These are phyloP conservation scores for Branchinecta lindahli DNA, from an alignment of 1,140 invertebrate genomes.

Conservation along the genomic window DNA sequence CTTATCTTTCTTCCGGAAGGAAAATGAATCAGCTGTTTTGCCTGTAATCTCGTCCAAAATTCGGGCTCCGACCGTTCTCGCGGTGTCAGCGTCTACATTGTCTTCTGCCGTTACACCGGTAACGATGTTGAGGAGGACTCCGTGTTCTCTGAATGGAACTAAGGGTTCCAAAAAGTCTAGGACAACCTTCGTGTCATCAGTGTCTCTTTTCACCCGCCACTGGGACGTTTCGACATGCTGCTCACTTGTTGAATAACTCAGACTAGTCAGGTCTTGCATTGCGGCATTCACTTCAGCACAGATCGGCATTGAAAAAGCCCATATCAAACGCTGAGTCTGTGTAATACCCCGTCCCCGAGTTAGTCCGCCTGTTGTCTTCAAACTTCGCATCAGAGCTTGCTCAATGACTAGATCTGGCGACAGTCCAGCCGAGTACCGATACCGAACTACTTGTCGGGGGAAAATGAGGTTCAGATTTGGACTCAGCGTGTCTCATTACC, in stretches of 20 bases:
- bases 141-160: not conserved
- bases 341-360: conserved; percentile 7
- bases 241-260: not conserved
- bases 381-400: conserved; percentile 10
- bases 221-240: not conserved
- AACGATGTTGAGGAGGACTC: not conserved
- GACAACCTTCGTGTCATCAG: not conserved
- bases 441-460: no score
- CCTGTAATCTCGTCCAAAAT: not conserved
- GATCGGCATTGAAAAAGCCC: not conserved
- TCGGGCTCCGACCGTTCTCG: not conserved
- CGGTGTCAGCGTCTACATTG: not conserved
- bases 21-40: no score
- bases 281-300: not conserved
- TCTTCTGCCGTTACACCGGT: not conserved
- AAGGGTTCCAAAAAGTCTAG: not conserved
- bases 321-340: conserved; percentile 14
- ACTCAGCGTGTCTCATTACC: no score
- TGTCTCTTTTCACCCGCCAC: not conserved
- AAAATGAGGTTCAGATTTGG: no score
- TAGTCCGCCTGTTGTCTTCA: conserved; percentile 12
- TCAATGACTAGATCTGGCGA: conserved; percentile 16
- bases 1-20: no score
- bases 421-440: conserved; percentile 16
- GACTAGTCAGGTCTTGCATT: not conserved